Evolutionary conservation across 2,888 invertebrate genomes (phyloP).

Genomic region (Dioctria linearis): DNA sequence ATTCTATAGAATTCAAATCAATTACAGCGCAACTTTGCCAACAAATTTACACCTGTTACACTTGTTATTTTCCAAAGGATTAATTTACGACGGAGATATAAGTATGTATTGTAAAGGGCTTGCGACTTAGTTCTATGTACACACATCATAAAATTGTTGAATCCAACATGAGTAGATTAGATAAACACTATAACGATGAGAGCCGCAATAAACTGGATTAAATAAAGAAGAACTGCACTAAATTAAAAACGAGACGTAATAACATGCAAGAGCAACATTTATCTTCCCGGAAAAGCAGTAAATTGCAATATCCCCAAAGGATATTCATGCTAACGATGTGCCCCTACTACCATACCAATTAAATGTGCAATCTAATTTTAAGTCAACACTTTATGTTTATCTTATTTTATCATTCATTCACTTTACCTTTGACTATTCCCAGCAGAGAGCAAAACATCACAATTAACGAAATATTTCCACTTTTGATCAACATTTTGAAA

Average conservation of each 20-base stretch:
- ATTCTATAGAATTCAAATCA: not conserved
- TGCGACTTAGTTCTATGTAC: constrained; percentile 1
- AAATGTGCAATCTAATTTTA: not conserved
- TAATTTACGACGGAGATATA: constrained; percentile 41
- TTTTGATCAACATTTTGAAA: constrained; percentile 28
- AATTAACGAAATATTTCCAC: constrained; percentile 20
- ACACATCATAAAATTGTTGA: constrained; percentile 38
- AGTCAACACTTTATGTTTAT: too few relatives aligned
- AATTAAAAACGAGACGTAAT: constrained; percentile 14
- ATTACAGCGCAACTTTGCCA: not conserved
- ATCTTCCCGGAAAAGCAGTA: not conserved
- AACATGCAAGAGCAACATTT: constrained; percentile 11
- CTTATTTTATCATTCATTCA: not conserved
- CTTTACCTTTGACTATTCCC: constrained; percentile 27
- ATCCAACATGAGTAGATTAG: constrained; percentile 40
- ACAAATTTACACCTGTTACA: constrained; percentile 36
- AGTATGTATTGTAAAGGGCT: constrained; percentile 6
- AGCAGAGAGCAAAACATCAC: constrained; percentile 5
- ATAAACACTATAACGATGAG: constrained; percentile 33
- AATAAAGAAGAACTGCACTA: constrained; percentile 11
- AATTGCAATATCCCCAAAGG: constrained; percentile 18
- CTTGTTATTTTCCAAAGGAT: constrained; percentile 44
- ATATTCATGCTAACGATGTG: not conserved
- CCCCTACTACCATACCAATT: too few relatives aligned
- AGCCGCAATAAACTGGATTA: constrained; percentile 39